Base-by-base conservation (phyloP, 1,140 invertebrate species). In the Dufourea novaeangliae region DNA sequence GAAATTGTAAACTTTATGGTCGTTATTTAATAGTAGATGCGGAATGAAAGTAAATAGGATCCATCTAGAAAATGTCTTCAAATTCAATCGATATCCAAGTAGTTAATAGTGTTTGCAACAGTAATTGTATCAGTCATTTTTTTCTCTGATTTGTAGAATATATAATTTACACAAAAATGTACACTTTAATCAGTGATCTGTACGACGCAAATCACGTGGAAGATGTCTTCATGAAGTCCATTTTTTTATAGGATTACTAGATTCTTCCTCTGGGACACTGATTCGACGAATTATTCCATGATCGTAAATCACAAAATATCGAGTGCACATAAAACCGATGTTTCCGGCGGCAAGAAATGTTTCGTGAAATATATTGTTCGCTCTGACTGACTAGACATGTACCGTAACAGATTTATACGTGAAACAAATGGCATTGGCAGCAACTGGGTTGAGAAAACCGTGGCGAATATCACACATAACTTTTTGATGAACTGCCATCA, bases 221-320 rank as follows among this genome's bases (percentile, higher is more conserved):
- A 32, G 20, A 10, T 74, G 41, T 67, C 12, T 56, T 50, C 34
- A 39, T 74, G 39, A 64, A 67, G 32, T 66, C 62, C n/a, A 56
- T n/a, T 44, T 66, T 59, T 67, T 41, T 67, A 74, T 67, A 25
- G 56, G 56, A 44, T 67, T 54, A 67, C 62, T 34, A 29, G 12
- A 52, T 8, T 8, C 22, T 54, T 37, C 25, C 20, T 17, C 3
- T 44, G 34, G 37, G 22, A 34, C n/a, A 39, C 29, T 29, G 27
- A 12, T 27, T 25, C 52, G 50, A 67, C 67, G 72, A 67, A 74
- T 74, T 74, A 74, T 74, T 64, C 61, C 37, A 20, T 6, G 41
- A 73, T 73, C 70, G 59, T 73, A 73, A 73, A 73, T 73, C 59
- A 73, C 59, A 29, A 17, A 63, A 52, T 63, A 73, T 73, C 70